Percentiles rank a stretch among this genome's conserved stretches.
Evolutionary conservation across 2,797 vertebrate species (phyloP).

Genomic region (Heliangelus exortis): DNA sequence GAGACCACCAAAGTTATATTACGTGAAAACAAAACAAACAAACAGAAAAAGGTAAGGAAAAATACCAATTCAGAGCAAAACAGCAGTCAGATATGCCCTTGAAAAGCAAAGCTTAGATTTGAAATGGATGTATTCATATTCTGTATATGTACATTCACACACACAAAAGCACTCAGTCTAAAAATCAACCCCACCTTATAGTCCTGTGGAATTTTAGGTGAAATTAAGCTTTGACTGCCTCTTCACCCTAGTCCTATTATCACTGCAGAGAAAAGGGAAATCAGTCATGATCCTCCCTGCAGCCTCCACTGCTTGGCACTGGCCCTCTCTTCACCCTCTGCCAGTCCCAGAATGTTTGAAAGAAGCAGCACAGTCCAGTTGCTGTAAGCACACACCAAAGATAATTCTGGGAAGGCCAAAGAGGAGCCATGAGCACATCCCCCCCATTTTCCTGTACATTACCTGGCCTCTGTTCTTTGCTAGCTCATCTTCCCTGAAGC

Average conservation of each 20-base stretch:
- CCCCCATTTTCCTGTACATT: background rate
- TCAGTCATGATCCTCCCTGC: background rate
- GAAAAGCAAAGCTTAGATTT: conserved; percentile 12
- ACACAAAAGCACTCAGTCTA: background rate
- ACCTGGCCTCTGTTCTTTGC: background rate
- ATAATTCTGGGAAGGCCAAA: background rate
- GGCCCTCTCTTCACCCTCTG: background rate
- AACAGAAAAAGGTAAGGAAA: background rate
- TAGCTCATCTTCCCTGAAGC: background rate
- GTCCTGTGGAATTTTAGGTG: background rate
- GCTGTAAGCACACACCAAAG: background rate
- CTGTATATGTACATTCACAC: background rate
- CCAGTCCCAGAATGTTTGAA: background rate
- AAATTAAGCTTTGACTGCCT: background rate
- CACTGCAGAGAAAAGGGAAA: background rate
- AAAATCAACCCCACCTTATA: background rate
- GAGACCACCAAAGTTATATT: conserved; percentile 63
- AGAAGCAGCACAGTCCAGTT: fast-evolving
- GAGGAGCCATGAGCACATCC: background rate
- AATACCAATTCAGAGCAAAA: conserved; percentile 21
- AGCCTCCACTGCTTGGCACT: background rate
- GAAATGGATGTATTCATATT: background rate
- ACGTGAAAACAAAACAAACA: background rate
- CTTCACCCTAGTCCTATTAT: background rate
- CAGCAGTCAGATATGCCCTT: background rate